These are phyloP conservation scores for Eristalis arbustorum DNA, from an alignment of 2,888 invertebrate genomes.

Conservation along the genomic window DNA sequence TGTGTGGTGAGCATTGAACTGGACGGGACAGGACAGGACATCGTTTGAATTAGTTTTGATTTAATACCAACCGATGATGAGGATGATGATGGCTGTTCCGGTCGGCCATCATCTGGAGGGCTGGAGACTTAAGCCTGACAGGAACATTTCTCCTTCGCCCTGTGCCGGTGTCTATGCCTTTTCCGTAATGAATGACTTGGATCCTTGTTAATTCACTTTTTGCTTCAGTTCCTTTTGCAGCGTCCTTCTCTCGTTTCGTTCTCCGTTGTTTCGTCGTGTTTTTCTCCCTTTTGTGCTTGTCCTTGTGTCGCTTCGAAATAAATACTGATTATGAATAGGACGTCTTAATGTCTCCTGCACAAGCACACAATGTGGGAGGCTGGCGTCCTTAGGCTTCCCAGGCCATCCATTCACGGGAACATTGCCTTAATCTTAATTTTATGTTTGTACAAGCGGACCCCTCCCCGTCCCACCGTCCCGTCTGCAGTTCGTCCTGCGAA, in stretches of 20 bases:
- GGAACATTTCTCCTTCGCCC: background rate
- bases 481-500: conserved; percentile 14
- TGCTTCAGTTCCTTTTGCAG: conserved; percentile 32
- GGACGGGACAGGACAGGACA: conserved; percentile 4
- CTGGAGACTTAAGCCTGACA: conserved; percentile 25
- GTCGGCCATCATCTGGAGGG: background rate
- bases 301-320: conserved; percentile 25
- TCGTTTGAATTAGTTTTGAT: conserved; percentile 50
- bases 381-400: conserved; percentile 14
- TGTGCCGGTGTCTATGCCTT: conserved; percentile 22
- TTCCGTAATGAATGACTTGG: conserved; percentile 55
- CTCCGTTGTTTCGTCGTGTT: background rate
- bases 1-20: background rate
- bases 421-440: conserved; percentile 61
- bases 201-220: conserved; percentile 60
- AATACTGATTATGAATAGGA: conserved; percentile 49
- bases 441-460: background rate
- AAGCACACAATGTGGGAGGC: background rate
- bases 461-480: background rate
- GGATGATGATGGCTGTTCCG: conserved; percentile 9
- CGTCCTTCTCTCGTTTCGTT: background rate
- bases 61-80: conserved; percentile 26
- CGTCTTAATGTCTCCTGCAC: conserved; percentile 6
- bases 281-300: background rate
- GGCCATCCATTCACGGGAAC: conserved; percentile 22